Evolutionary conservation across 2,797 vertebrate species (phyloP).

Genomic region (Leptatherina wallacei): DNA sequence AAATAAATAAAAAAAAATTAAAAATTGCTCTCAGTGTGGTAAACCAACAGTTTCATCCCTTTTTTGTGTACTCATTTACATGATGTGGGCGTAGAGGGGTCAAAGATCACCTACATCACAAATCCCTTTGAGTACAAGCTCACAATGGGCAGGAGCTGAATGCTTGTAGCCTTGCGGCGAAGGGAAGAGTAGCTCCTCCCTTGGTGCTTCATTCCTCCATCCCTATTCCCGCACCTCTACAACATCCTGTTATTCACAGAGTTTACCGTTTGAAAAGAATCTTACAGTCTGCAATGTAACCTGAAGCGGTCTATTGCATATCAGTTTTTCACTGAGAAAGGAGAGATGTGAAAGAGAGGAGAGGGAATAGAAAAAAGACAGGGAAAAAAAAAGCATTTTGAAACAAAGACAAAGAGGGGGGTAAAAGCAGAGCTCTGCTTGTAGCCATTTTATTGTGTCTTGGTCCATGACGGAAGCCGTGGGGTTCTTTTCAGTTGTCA

Average conservation of each 20-base stretch:
- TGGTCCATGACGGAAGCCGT: slow-evolving; percentile 53
- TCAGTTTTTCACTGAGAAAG: slow-evolving; percentile 74
- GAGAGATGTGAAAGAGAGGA: slow-evolving; percentile 41
- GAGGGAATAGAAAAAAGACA: slow-evolving; percentile 31
- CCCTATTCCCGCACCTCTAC: slow-evolving; percentile 54
- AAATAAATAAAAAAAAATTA: too few species aligned
- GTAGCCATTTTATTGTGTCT: slow-evolving; percentile 63
- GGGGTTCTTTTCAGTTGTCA: slow-evolving; percentile 72
- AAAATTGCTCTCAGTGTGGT: slow-evolving; percentile 3
- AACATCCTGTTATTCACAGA: slow-evolving; percentile 54
- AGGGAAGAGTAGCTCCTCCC: slow-evolving; percentile 68
- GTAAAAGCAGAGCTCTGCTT: slow-evolving; percentile 38
- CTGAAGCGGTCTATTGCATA: slow-evolving; percentile 77
- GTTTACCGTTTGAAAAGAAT: slow-evolving; percentile 77
- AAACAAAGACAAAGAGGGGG: slow-evolving; percentile 64
- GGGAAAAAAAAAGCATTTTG: slow-evolving; percentile 33
- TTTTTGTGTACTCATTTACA: slow-evolving; percentile 83
- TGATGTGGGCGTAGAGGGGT: slow-evolving; percentile 85
- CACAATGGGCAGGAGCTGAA: slow-evolving; percentile 75
- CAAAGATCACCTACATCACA: slow-evolving; percentile 87
- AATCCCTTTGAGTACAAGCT: slow-evolving; percentile 81
- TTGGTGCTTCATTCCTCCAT: slow-evolving; percentile 48
- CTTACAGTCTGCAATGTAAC: slow-evolving; percentile 76
- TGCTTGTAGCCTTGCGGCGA: slow-evolving; percentile 74
- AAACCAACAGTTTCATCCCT: slow-evolving; percentile 77